These are phyloP conservation scores for Pimpla rufipes DNA, from an alignment of 2,888 invertebrate genomes.

Conservation along the genomic window DNA sequence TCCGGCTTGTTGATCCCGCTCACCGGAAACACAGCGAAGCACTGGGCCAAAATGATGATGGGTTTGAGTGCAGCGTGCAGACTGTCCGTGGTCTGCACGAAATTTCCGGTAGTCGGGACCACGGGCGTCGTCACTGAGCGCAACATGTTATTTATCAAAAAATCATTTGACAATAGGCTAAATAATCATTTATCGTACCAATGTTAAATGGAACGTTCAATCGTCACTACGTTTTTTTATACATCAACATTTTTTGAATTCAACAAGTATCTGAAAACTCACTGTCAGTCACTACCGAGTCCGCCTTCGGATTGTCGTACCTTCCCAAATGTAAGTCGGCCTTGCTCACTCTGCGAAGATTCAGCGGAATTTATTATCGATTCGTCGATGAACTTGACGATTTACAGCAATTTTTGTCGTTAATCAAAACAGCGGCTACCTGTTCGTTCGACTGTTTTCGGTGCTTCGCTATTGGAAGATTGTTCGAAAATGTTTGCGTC, in stretches of 20 bases:
- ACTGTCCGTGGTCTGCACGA: slow-evolving; percentile 81
- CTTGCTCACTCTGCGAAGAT: slow-evolving; percentile 72
- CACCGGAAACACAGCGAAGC: slow-evolving; percentile 87
- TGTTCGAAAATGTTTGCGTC: too few relatives aligned
- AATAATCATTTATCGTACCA: too few relatives aligned
- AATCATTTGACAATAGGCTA: neutral
- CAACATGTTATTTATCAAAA: slow-evolving; percentile 19
- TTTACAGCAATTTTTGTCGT: neutral
- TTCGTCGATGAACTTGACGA: neutral
- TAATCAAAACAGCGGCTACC: slow-evolving; percentile 21
- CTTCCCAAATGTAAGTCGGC: slow-evolving; percentile 64
- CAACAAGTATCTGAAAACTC: slow-evolving; percentile 59
- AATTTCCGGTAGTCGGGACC: slow-evolving; percentile 69
- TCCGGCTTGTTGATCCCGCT: slow-evolving; percentile 85
- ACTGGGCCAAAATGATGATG: slow-evolving; percentile 86
- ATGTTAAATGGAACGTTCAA: too few relatives aligned
- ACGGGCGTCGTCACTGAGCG: slow-evolving; percentile 72
- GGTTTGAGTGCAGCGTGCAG: slow-evolving; percentile 86
- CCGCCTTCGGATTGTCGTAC: slow-evolving; percentile 69
- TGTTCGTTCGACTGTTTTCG: slow-evolving; percentile 32
- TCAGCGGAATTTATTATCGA: neutral
- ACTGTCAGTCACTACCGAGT: slow-evolving; percentile 70
- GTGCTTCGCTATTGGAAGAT: too few relatives aligned
- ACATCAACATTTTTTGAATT: neutral
- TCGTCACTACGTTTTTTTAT: too few relatives aligned